Conservation (phyloP, 2,797 vertebrate genomes). For the Acanthopagrus latus region DNA sequence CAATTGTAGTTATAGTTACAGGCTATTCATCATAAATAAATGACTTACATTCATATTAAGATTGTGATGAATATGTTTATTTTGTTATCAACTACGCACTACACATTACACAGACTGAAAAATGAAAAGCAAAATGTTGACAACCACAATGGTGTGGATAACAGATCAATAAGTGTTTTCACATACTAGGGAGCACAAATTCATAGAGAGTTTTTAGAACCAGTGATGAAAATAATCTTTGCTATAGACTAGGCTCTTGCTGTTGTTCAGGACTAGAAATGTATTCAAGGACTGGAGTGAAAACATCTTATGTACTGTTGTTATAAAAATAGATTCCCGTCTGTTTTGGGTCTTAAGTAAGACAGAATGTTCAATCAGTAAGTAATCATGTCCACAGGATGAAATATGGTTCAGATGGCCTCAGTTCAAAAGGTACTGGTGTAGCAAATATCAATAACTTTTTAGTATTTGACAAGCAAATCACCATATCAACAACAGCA, state of each 20-base stretch:
- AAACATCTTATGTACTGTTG: slow-evolving; percentile 2
- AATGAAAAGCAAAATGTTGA: background rate
- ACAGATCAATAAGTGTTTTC: background rate
- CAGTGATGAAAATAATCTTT: background rate
- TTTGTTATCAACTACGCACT: background rate
- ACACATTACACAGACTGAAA: background rate
- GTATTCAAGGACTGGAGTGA: background rate
- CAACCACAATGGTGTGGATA: no score
- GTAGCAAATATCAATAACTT: no score
- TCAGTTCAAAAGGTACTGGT: no score
- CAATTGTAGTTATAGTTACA: background rate
- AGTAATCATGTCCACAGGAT: background rate
- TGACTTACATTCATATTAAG: background rate
- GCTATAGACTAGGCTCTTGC: background rate
- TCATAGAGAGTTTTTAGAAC: background rate
- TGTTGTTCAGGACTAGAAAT: background rate
- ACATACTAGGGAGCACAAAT: no score
- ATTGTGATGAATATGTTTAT: background rate
- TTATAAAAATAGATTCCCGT: background rate
- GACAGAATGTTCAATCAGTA: background rate
- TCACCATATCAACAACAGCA: no score
- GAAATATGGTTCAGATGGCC: no score
- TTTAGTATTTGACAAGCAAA: no score
- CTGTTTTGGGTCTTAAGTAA: background rate
- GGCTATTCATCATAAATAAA: background rate